Conservation (phyloP, 2,888 invertebrate genomes). For the Hanleya hanleyi region DNA sequence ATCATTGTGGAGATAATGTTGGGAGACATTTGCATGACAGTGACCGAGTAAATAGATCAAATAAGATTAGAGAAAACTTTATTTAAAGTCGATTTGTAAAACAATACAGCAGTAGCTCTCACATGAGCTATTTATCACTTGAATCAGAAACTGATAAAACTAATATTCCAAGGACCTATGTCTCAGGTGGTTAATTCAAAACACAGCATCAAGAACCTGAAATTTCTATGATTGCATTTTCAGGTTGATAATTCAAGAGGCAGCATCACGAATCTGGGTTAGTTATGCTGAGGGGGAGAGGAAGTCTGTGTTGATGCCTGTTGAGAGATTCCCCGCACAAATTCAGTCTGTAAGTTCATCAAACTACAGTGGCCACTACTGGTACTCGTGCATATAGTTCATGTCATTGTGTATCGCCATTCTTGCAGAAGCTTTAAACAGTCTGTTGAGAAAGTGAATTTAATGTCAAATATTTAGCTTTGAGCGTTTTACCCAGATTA, state of each 20-base stretch:
- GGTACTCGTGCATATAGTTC: no score
- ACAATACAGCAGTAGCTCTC: no score
- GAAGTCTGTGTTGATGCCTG: slow-evolving; percentile 85
- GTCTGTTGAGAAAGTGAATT: no score
- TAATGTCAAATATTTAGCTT: no score
- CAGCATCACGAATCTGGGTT: slow-evolving; percentile 91
- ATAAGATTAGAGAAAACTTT: no score
- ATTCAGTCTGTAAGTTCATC: slow-evolving; percentile 83
- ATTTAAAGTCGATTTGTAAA: no score
- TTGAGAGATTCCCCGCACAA: slow-evolving; percentile 96
- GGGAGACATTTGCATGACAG: no score
- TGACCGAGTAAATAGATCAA: no score
- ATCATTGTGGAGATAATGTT: no score
- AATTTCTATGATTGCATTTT: slow-evolving; percentile 10
- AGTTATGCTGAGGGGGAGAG: slow-evolving; percentile 92
- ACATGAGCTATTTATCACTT: neutral
- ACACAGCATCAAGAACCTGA: neutral
- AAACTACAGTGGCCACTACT: no score
- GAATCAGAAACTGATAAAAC: neutral
- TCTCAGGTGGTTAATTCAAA: neutral
- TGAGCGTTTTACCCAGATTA: neutral
- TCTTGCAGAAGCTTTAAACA: no score
- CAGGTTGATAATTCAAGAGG: slow-evolving; percentile 86
- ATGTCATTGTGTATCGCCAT: no score
- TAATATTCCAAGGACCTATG: neutral